These are phyloP conservation scores for Heteromurus nitidus DNA, from an alignment of 2,888 invertebrate genomes.

Conservation along the genomic window DNA sequence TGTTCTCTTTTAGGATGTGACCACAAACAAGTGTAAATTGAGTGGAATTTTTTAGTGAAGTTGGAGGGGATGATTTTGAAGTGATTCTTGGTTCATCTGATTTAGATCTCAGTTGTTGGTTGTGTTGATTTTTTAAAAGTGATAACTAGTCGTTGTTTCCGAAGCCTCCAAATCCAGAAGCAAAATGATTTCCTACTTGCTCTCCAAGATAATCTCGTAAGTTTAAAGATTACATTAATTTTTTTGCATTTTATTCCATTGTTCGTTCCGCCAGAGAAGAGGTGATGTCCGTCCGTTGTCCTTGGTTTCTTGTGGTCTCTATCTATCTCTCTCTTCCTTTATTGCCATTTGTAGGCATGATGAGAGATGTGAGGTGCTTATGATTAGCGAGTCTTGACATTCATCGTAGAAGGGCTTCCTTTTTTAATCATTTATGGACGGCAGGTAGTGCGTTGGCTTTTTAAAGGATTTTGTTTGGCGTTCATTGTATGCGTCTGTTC, in stretches of 20 bases:
- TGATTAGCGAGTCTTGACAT: background rate
- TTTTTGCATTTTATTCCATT: background rate
- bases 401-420: background rate
- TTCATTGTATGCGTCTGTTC: background rate
- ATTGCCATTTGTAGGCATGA: background rate
- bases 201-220: slow-evolving; percentile 71
- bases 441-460: too few relatives aligned
- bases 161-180: background rate
- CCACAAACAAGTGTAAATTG: too few relatives aligned
- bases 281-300: too few relatives aligned
- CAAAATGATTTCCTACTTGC: slow-evolving; percentile 69
- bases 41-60: background rate
- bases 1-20: too few relatives aligned
- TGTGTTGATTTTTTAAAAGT: background rate
- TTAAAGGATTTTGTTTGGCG: background rate
- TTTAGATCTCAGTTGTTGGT: background rate
- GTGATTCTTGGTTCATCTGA: background rate
- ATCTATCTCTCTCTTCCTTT: background rate
- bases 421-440: background rate
- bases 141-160: background rate
- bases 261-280: slow-evolving; percentile 6
- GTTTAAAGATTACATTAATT: slow-evolving; percentile 32
- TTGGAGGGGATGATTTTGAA: background rate
- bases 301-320: background rate
- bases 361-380: background rate